phyloP scores from a whole-genome alignment of 2,797 vertebrate species.

The Nannoperca australis region DNA sequence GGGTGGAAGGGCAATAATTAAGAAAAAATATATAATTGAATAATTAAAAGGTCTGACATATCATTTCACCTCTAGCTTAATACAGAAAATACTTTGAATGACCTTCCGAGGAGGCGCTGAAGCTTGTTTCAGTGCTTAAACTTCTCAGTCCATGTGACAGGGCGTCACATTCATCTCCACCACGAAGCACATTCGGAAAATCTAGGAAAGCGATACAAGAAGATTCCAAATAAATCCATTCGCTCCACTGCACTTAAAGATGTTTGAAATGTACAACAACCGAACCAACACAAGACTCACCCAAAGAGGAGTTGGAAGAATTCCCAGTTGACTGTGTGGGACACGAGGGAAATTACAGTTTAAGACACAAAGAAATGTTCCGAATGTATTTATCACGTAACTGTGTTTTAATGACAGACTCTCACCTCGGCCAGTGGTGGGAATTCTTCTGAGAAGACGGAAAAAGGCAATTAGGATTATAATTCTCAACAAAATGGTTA shows the following conservation, averaged over 20 bases:
- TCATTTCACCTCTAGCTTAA: neutral
- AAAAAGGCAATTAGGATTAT: neutral
- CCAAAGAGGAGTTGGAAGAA: constrained; percentile 24
- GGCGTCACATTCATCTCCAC: neutral
- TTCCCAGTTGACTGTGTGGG: constrained; percentile 9
- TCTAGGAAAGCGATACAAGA: constrained; percentile 13
- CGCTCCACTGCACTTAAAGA: neutral
- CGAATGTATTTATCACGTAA: neutral
- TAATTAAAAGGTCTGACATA: neutral
- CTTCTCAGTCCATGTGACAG: accelerated
- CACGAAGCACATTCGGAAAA: accelerated
- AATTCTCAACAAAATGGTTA: neutral
- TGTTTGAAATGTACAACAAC: neutral
- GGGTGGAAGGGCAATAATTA: neutral
- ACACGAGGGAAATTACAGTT: neutral
- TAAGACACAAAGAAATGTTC: neutral
- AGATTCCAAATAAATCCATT: neutral
- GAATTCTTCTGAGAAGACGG: neutral
- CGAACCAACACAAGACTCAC: constrained; percentile 28
- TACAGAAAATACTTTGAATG: neutral
- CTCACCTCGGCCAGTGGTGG: constrained; percentile 20
- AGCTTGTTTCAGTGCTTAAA: constrained; percentile 10
- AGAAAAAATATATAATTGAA: neutral
- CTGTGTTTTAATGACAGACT: neutral
- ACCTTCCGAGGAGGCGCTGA: neutral